Evolutionary conservation across 2,888 invertebrate genomes (phyloP).

Genomic region (Tachystola acroxantha): DNA sequence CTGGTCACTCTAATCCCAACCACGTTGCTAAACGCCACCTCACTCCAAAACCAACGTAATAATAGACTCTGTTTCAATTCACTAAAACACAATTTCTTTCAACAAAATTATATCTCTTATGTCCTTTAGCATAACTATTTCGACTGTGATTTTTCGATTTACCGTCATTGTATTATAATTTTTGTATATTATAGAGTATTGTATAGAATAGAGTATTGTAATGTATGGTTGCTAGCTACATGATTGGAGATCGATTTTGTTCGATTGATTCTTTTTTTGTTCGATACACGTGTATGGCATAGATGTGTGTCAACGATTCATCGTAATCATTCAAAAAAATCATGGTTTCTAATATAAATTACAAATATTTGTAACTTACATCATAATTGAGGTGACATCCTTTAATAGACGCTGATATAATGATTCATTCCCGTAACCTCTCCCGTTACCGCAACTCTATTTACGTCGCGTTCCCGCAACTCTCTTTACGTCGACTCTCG

Average conservation of each 20-base stretch:
- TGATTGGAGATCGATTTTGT: slow-evolving; percentile 52
- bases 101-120: slow-evolving; percentile 14
- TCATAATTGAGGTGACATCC: too few species aligned
- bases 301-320: background rate
- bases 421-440: too few species aligned
- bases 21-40: slow-evolving; percentile 28
- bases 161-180: slow-evolving; percentile 14
- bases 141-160: slow-evolving; percentile 40
- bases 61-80: slow-evolving; percentile 14
- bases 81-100: slow-evolving; percentile 16
- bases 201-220: slow-evolving; percentile 46
- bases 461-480: too few species aligned
- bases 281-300: slow-evolving; percentile 1
- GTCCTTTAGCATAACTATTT: slow-evolving; percentile 21
- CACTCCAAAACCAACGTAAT: slow-evolving; percentile 15
- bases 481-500: too few species aligned
- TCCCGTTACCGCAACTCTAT: too few species aligned
- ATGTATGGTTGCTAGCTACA: slow-evolving; percentile 49
- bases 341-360: too few species aligned
- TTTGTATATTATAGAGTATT: slow-evolving; percentile 37
- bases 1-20: slow-evolving; percentile 6
- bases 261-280: slow-evolving; percentile 18
- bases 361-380: too few species aligned
- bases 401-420: too few species aligned
- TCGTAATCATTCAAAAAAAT: background rate